Conservation (phyloP, 2,888 invertebrate genomes). For the Stenodera caucasica region DNA sequence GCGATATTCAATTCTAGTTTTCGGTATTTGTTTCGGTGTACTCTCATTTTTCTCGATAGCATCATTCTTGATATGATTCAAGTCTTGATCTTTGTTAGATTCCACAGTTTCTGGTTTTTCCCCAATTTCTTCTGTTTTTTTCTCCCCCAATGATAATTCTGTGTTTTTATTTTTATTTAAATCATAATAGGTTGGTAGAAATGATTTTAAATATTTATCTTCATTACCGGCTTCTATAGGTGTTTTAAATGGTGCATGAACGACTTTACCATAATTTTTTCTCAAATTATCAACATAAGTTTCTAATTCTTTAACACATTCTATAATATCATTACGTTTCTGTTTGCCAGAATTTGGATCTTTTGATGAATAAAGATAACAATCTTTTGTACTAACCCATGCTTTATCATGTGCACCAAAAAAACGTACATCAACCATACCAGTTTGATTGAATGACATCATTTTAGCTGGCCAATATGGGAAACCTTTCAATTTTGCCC, state of each 20-base stretch:
- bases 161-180: conserved; percentile 22
- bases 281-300: conserved; percentile 74
- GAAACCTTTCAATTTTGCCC: conserved; percentile 97
- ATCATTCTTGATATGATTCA: neutral
- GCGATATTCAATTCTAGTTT: conserved; percentile 22
- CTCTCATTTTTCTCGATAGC: neutral
- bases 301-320: conserved; percentile 74
- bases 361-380: conserved; percentile 78
- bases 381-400: conserved; percentile 84
- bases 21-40: conserved; percentile 5
- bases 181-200: conserved; percentile 59
- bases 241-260: conserved; percentile 72
- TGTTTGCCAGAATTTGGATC: conserved; percentile 69
- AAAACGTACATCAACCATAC: conserved; percentile 86
- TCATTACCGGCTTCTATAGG: conserved; percentile 67
- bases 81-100: conserved; percentile 44
- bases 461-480: conserved; percentile 98
- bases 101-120: conserved; percentile 11
- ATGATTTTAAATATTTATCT: conserved; percentile 64
- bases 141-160: too few species aligned
- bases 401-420: conserved; percentile 95
- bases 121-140: conserved; percentile 31
- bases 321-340: conserved; percentile 62
- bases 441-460: conserved; percentile 67
- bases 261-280: conserved; percentile 71